Percentiles rank a stretch among this genome's conserved stretches.
These are phyloP conservation scores for Triplophysa tibetana DNA, from an alignment of 2,113 vertebrate species.

Conservation along the genomic window DNA sequence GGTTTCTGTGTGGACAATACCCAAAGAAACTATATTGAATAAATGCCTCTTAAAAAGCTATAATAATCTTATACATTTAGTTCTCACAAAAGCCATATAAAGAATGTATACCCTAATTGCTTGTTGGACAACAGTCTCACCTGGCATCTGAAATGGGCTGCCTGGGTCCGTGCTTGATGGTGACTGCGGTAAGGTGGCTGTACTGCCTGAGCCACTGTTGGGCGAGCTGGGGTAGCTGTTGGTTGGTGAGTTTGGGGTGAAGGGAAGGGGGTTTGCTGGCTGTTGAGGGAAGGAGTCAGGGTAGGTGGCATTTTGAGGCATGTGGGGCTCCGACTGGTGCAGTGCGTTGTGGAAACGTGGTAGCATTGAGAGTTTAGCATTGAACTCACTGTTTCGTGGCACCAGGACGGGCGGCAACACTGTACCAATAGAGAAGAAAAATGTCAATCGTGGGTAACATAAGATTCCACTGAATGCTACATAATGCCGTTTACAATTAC, in stretches of 20 bases:
- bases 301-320: conserved; percentile 97
- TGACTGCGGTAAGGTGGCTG: conserved; percentile 91
- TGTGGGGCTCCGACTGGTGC: conserved; percentile 92
- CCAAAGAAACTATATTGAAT: background rate
- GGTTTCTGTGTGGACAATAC: conserved; percentile 79
- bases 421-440: conserved; percentile 58
- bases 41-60: background rate
- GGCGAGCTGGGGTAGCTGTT: conserved; percentile 95
- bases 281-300: conserved; percentile 86
- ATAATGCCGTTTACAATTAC: no score
- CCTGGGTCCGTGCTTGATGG: conserved; percentile 93
- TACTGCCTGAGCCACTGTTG: conserved; percentile 81
- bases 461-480: background rate
- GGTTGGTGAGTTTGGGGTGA: conserved; percentile 80
- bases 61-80: background rate
- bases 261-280: conserved; percentile 74
- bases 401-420: conserved; percentile 97
- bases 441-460: background rate
- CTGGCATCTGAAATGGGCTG: conserved; percentile 98
- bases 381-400: conserved; percentile 97
- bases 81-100: background rate
- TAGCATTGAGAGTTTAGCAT: conserved; percentile 95
- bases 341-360: conserved; percentile 94
- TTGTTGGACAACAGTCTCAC: conserved; percentile 63
- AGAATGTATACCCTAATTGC: background rate